Base-by-base conservation (phyloP, 1,140 invertebrate species). In the Sarcophaga bullata region DNA sequence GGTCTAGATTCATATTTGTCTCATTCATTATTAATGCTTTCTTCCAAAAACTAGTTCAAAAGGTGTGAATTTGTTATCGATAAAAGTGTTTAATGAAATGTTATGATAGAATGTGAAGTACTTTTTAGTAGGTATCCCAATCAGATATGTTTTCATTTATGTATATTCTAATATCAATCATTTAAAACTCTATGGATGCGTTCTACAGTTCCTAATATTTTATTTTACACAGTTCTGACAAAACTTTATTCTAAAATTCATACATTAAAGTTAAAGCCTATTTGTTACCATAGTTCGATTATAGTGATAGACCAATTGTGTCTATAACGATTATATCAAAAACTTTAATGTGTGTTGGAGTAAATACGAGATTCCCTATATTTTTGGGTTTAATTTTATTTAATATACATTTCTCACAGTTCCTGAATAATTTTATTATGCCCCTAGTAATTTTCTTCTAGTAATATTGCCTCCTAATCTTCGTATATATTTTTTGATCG, bases 361-460 rank as follows among this genome's bases (percentile, higher is more conserved):
- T 82, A 17, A 82, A 37, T 17, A 73, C 25, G 17, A 50, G 25
- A 13, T 72, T 72, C 73, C 37, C 81, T 49, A 76, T 82, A 52
- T 73, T 48, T 50, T 62, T 62, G n/a, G 25, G 15, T 50, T 13
- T 75, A n/a, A 49, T 25, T 37, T 82, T 82, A 75, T 73, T 82
- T 10, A 82, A 6, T 10, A 48, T 73, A 47, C 81, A 82, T 76
- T 82, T 82, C 49, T 52, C 37, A 37, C 76, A 80, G 11, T n/a
- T 25, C 49, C 47, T 80, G n/a, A 80, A 3, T 48, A 82, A 76
- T 52, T 75, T 82, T 11, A 72, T 72, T 15, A 82, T 73, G 81
- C 76, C 72, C 37, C 50, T 75, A 13, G 72, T 52, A 37, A 82
- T 73, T 76, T 73, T 76, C 47, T 76, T 75, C 73, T 25, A 75